These are phyloP conservation scores for Aporrectodea caliginosa DNA, from an alignment of 1,140 invertebrate species.

Conservation along the genomic window DNA sequence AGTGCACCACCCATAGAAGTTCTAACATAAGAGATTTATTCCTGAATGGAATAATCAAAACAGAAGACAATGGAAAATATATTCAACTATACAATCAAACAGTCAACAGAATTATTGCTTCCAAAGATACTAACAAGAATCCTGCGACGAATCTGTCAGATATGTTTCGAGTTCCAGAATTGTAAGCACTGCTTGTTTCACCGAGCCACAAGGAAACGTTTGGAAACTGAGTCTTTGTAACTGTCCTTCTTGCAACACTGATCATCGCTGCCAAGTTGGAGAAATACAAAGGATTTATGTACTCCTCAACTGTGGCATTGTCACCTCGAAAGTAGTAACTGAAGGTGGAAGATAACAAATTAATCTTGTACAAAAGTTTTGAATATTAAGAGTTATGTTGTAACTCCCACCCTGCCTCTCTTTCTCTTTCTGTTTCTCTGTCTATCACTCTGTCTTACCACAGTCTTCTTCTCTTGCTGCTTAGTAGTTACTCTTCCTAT, in stretches of 20 bases:
- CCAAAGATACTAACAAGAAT: conserved; percentile 26
- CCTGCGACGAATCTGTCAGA: conserved; percentile 24
- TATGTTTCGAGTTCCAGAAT: conserved; percentile 10
- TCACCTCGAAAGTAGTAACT: conserved; percentile 27
- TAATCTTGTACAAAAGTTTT: too few species aligned
- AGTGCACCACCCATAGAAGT: background rate
- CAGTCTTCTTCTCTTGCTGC: too few species aligned
- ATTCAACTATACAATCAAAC: background rate
- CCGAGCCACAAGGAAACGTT: conserved; percentile 14
- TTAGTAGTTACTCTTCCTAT: too few species aligned
- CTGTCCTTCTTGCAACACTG: background rate
- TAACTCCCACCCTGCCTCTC: too few species aligned
- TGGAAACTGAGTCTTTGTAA: background rate
- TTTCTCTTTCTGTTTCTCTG: too few species aligned
- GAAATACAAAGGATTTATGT: conserved; percentile 23
- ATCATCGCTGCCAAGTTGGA: conserved; percentile 5
- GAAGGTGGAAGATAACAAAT: conserved; percentile 2
- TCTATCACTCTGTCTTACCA: too few species aligned
- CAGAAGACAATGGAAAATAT: background rate
- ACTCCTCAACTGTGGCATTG: background rate
- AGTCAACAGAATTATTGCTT: background rate
- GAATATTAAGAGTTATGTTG: too few species aligned
- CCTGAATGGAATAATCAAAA: too few species aligned
- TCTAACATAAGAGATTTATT: background rate
- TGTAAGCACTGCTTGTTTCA: conserved; percentile 19